Percentiles rank a stretch among this genome's conserved stretches.
Evolutionary conservation across 2,113 vertebrate species (phyloP).

Genomic region (Eleginops maclovinus): DNA sequence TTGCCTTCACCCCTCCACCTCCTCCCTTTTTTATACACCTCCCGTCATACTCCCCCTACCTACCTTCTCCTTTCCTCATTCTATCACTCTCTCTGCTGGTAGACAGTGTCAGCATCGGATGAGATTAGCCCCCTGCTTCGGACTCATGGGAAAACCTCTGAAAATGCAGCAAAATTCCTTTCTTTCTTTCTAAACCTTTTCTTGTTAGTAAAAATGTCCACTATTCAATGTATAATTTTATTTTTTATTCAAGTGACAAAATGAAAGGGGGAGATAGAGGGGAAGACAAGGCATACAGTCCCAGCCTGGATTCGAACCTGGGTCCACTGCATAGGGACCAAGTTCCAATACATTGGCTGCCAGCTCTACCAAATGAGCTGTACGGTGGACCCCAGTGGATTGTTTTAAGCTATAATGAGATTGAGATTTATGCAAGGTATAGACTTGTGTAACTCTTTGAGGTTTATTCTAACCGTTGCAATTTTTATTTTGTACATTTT

Average conservation of each 20-base stretch:
- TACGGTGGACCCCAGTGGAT: no score
- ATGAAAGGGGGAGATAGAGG: no score
- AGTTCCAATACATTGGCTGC: no score
- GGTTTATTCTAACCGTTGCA: neutral
- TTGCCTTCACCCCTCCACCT: slow-evolving; percentile 17
- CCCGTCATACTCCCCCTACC: slow-evolving; percentile 10
- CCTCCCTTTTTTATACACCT: slow-evolving; percentile 19
- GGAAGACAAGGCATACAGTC: no score
- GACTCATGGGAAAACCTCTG: slow-evolving; percentile 52
- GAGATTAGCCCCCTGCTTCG: slow-evolving; percentile 62
- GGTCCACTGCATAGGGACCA: no score
- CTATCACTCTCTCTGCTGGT: slow-evolving; percentile 37
- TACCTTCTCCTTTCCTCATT: slow-evolving; percentile 8
- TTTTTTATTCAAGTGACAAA: no score
- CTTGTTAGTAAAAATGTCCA: neutral
- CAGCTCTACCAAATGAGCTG: no score
- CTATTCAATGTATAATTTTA: no score
- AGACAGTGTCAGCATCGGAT: slow-evolving; percentile 79
- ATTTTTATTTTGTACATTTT: neutral
- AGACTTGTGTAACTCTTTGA: neutral
- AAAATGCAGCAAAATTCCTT: slow-evolving; percentile 36
- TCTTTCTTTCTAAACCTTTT: slow-evolving; percentile 1
- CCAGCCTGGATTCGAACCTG: no score
- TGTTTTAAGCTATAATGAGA: no score
- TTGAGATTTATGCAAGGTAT: neutral